Conservation (phyloP, 2,797 vertebrate genomes). For the Momotus momota region DNA sequence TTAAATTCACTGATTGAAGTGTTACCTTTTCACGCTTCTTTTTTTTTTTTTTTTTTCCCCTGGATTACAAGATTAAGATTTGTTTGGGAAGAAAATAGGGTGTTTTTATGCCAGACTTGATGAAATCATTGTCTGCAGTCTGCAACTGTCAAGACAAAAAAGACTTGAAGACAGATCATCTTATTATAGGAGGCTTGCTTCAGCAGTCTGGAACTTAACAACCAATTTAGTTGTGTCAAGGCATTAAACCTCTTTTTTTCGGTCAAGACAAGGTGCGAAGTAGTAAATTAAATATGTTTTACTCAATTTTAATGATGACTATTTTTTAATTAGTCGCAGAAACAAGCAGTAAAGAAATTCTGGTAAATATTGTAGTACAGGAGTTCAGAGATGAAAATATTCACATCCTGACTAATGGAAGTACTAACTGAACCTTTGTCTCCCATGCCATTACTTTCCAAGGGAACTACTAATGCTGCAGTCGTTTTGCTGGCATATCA, state of each 20-base stretch:
- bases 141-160: conserved; percentile 75
- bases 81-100: conserved; percentile 47
- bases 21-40: conserved; percentile 4
- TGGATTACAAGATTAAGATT: conserved; percentile 52
- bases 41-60: neutral
- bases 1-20: conserved; percentile 6
- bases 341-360: neutral
- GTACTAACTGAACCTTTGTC: neutral
- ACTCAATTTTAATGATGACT: neutral
- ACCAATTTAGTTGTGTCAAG: conserved; percentile 64
- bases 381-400: neutral
- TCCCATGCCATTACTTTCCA: neutral
- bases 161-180: conserved; percentile 68
- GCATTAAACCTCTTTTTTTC: conserved; percentile 20
- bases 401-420: neutral
- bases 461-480: neutral
- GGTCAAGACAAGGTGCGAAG: neutral
- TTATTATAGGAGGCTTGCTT: conserved; percentile 73
- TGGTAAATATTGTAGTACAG: neutral
- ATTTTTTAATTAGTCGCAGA: conserved; percentile 39
- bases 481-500: neutral
- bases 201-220: conserved; percentile 70
- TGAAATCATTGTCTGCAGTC: conserved; percentile 58
- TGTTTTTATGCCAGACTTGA: conserved; percentile 42
- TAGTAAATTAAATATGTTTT: neutral